A percentile compares a stretch with the other conserved stretches of the same genome.
Evolutionary conservation across 1,140 invertebrate genomes (phyloP).

Genomic region (Oreohelix idahoensis): DNA sequence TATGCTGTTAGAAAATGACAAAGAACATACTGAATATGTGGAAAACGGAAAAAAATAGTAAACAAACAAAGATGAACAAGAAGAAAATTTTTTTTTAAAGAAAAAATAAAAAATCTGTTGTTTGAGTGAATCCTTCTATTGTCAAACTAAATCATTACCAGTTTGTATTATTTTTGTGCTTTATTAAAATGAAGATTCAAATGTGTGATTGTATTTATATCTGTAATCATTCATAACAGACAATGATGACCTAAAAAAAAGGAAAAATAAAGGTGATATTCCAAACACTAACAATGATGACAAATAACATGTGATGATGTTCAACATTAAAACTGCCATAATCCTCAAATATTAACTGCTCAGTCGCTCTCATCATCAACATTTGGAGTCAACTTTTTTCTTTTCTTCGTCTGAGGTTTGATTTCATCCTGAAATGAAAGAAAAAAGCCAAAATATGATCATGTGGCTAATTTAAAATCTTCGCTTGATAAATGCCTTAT

Average conservation of each 20-base stretch:
- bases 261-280: not conserved
- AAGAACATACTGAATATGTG: no score
- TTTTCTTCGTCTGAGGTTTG: conserved; percentile 87
- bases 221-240: not conserved
- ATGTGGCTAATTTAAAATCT: no score
- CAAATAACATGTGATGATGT: not conserved
- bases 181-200: no score
- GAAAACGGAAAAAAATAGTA: no score
- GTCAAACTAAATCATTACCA: no score
- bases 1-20: no score
- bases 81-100: no score
- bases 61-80: no score
- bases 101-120: no score
- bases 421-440: conserved; percentile 82
- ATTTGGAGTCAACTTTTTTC: conserved; percentile 83
- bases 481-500: no score
- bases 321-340: not conserved
- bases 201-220: not conserved
- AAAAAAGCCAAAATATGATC: not conserved
- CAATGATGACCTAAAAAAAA: not conserved
- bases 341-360: conserved; percentile 56
- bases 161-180: no score
- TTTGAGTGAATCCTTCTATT: no score
- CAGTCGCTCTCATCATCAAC: conserved; percentile 87
- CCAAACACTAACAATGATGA: not conserved